Percentiles rank a stretch among this genome's conserved stretches.
Evolutionary conservation across 2,797 vertebrate genomes (phyloP).

Genomic region (Gadopsis bispinosus): DNA sequence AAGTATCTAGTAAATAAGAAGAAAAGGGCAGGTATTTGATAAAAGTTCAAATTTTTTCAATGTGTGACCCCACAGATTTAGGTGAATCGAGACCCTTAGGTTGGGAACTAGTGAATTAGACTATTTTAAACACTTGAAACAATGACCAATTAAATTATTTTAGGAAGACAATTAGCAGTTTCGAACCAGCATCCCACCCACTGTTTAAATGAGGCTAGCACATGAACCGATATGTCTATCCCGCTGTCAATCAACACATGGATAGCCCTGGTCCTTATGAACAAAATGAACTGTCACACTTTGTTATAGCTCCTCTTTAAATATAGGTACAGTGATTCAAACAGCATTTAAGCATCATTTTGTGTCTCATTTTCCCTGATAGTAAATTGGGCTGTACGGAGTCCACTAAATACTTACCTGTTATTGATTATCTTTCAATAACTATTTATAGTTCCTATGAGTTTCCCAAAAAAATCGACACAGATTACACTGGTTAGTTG

Average conservation of each 20-base stretch:
- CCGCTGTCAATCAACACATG: neutral
- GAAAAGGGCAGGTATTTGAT: too few species aligned
- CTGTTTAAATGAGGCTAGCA: neutral
- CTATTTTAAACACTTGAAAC: constrained; percentile 9
- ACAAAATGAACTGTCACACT: neutral
- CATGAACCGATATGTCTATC: neutral
- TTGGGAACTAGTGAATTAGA: neutral
- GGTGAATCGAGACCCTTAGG: neutral
- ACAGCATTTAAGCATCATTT: neutral
- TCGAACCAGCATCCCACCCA: neutral
- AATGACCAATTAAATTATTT: neutral
- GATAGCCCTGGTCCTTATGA: neutral
- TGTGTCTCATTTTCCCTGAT: neutral
- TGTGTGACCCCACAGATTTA: neutral
- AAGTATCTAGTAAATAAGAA: neutral
- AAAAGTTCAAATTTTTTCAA: neutral
- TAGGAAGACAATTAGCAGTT: too few species aligned
- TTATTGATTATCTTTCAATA: neutral
- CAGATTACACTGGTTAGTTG: neutral
- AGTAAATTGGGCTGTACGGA: neutral
- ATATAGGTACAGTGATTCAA: neutral
- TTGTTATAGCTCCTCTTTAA: neutral
- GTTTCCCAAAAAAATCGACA: neutral
- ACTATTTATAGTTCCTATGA: too few species aligned
- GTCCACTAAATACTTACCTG: too few species aligned